phyloP scores from a whole-genome alignment of 2,113 vertebrate species.

The Gymnarchus niloticus region DNA sequence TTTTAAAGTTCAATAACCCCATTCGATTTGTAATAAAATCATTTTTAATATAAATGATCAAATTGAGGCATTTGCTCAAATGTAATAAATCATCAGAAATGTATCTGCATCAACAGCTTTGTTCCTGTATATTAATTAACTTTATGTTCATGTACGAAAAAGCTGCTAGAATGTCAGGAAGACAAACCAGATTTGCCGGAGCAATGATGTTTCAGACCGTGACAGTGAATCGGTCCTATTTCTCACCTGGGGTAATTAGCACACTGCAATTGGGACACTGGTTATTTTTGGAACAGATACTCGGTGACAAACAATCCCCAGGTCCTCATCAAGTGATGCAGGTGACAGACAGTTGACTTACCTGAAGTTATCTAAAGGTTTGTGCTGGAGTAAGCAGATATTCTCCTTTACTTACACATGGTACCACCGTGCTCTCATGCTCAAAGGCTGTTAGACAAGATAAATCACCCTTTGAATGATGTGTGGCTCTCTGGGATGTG shows the following conservation, averaged over 20 bases:
- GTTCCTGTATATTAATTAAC: too few species aligned
- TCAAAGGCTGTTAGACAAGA: neutral
- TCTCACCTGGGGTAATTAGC: too few species aligned
- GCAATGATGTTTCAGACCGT: too few species aligned
- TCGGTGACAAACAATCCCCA: neutral
- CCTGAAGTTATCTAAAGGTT: neutral
- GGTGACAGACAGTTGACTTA: neutral
- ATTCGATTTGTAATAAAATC: too few species aligned
- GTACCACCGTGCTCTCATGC: neutral
- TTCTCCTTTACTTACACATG: neutral
- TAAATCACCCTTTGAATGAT: neutral
- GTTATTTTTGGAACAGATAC: too few species aligned
- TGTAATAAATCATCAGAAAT: neutral
- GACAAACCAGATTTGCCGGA: too few species aligned
- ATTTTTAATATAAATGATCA: neutral
- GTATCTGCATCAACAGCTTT: too few species aligned
- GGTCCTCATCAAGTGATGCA: neutral
- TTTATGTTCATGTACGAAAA: too few species aligned
- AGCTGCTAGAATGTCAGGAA: too few species aligned
- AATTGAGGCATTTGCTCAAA: neutral
- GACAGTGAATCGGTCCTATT: too few species aligned
- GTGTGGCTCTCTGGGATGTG: neutral
- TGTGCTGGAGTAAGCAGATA: neutral
- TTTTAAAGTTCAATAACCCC: neutral
- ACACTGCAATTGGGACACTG: too few species aligned